Percentiles rank a stretch among this genome's conserved stretches.
These are phyloP conservation scores for Phrynocephalus guinanensis DNA, from an alignment of 2,797 vertebrate genomes.

Conservation along the genomic window DNA sequence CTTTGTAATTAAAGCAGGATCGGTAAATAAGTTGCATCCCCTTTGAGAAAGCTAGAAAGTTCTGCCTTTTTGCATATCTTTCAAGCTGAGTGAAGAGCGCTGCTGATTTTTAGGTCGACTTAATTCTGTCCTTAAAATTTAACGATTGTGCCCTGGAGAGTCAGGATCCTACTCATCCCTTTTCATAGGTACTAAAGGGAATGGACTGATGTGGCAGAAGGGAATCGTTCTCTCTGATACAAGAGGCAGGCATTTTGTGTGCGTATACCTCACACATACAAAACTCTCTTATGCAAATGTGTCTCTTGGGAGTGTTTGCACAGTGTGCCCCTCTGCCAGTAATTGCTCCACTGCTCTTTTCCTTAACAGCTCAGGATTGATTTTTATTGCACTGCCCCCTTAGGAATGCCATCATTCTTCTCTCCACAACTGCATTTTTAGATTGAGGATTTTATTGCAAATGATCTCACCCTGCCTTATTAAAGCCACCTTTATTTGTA, in stretches of 20 bases:
- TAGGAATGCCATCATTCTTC: constrained; percentile 11
- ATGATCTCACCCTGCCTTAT: constrained; percentile 4
- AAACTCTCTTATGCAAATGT: not conserved
- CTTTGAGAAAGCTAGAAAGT: not conserved
- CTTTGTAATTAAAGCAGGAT: not conserved
- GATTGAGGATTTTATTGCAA: constrained; percentile 19
- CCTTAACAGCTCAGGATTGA: constrained; percentile 26
- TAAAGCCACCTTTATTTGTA: constrained; percentile 2
- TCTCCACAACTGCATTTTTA: not conserved
- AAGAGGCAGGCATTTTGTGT: not conserved
- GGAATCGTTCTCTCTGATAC: not conserved
- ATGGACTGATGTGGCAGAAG: constrained; percentile 1
- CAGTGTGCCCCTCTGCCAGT: not conserved
- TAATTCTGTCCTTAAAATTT: constrained; percentile 16
- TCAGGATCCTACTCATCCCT: not conserved
- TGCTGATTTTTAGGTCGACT: constrained; percentile 12
- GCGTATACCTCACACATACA: not conserved
- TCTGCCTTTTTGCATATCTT: not conserved
- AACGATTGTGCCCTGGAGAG: not conserved
- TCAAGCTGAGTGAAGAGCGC: constrained; percentile 1
- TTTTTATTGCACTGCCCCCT: not conserved
- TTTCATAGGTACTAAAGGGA: not conserved
- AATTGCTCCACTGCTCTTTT: not conserved
- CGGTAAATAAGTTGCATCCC: not conserved
- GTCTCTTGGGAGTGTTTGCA: constrained; percentile 1